Evolutionary conservation across 2,888 invertebrate species (phyloP), one percentile per base, ranked within the genome.

Genomic region (Rhagonycha fulva): DNA sequence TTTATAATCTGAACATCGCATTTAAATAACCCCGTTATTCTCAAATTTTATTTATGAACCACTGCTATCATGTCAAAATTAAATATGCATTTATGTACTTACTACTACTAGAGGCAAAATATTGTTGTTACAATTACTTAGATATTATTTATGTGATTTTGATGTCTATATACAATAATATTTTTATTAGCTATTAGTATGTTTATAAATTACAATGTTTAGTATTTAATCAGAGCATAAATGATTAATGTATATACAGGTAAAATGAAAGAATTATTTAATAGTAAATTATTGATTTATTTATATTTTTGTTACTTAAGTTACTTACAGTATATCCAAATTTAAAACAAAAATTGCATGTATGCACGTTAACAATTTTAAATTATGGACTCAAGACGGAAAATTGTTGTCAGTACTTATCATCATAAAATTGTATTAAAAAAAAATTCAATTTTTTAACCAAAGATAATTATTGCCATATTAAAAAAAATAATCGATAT

Each of bases 61-160:
- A 80, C 63, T 66, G 23, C 26, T 66, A 24, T 66, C 63, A 66
- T 66, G 63, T 24, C 82, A 81, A 82, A 69, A 75, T 62, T 73
- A 79, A 80, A 78, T 82, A 82, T 79, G 84, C 84, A 85, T 85
- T 85, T 85, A 85, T 85, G 85, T 86, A 84, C 47, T 47, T 47
- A 47, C 47, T 47, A 47, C 47, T 47, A 47, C 83, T 86, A 86
- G 84, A 84, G 82, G 82, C 82, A 82, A 66, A 66, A 83, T 82
- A 82, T 82, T 75, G 75, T 86, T 86, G 86, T 86, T 85, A 86
- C 82, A 62, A 62, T 62, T 62, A 85, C 82, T 85, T 86, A 86
- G 86, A 85, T 83, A 86, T 86, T 85, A 83, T 86, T 86, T 86
- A 85, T 86, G 86, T 85, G 83, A 84, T 85, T 86, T 85, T 85